Evolutionary conservation across 2,113 vertebrate species (phyloP).

Genomic region (Myxocyprinus asiaticus): DNA sequence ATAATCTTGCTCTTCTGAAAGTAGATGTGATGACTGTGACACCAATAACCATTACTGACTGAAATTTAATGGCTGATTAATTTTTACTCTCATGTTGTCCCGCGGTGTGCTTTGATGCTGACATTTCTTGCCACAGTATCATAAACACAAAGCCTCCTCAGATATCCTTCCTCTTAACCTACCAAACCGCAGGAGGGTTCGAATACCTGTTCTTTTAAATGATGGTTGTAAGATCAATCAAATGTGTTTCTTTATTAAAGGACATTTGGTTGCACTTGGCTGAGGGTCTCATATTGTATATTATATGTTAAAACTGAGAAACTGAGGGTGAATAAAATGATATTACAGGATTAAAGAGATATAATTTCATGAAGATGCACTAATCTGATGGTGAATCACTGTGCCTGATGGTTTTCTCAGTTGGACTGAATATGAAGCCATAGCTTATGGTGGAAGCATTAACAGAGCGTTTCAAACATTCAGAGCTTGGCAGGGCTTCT

Average conservation of each 20-base stretch:
- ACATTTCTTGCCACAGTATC: neutral
- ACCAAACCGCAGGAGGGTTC: neutral
- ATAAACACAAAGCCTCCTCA: neutral
- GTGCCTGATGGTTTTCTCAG: constrained; percentile 7
- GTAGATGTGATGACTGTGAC: neutral
- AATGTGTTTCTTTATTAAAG: neutral
- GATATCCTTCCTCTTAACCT: neutral
- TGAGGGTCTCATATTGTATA: constrained; percentile 21
- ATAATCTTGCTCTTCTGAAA: neutral
- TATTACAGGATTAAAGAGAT: constrained; percentile 26
- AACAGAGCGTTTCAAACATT: constrained; percentile 19
- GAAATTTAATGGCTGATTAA: neutral
- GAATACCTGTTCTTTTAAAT: neutral
- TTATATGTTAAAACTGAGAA: constrained; percentile 25
- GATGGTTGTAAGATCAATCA: no score
- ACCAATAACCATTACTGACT: neutral
- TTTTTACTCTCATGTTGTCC: neutral
- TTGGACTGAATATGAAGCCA: constrained; percentile 27
- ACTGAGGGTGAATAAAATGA: constrained; percentile 1
- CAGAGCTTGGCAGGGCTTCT: constrained; percentile 34
- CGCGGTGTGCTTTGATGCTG: neutral
- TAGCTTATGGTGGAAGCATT: constrained; percentile 27
- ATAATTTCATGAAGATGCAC: constrained; percentile 18
- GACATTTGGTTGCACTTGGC: neutral
- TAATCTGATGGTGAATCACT: constrained; percentile 31